Conservation (phyloP, 1,140 invertebrate genomes). For the Alviniconcha marisindica region DNA sequence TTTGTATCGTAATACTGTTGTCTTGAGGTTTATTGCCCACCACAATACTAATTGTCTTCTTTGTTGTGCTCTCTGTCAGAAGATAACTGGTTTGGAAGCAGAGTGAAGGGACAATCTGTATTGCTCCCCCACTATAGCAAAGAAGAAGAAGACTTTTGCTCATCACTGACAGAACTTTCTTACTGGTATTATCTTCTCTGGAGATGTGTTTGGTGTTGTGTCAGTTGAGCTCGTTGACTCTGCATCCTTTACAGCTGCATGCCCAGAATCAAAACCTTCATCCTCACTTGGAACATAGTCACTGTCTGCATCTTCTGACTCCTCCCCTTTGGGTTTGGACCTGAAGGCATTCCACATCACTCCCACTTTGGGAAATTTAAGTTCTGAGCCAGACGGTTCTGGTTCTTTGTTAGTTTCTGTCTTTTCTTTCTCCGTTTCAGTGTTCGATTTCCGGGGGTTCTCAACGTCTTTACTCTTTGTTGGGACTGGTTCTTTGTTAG, state of each 20-base stretch:
- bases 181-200: slow-evolving; percentile 51
- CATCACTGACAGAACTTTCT: slow-evolving; percentile 12
- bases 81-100: no score
- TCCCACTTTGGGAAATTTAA: slow-evolving; percentile 53
- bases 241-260: not conserved
- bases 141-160: no score
- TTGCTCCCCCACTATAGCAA: no score
- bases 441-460: not conserved
- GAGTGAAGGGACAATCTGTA: no score
- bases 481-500: slow-evolving; percentile 14
- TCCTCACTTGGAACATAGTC: slow-evolving; percentile 70
- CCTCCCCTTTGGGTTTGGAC: slow-evolving; percentile 23
- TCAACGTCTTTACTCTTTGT: not conserved
- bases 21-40: no score
- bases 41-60: no score
- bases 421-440: not conserved
- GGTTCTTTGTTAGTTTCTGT: slow-evolving; percentile 33
- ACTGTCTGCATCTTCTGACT: slow-evolving; percentile 57
- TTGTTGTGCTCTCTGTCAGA: no score
- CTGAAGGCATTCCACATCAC: slow-evolving; percentile 52
- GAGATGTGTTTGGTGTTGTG: slow-evolving; percentile 49
- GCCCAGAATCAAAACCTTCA: slow-evolving; percentile 35
- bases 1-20: no score
- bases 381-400: not conserved
- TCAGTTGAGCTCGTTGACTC: slow-evolving; percentile 34